Base-by-base conservation (phyloP, 1,140 invertebrate genomes). In the Pseudomyrmex cubaensis region DNA sequence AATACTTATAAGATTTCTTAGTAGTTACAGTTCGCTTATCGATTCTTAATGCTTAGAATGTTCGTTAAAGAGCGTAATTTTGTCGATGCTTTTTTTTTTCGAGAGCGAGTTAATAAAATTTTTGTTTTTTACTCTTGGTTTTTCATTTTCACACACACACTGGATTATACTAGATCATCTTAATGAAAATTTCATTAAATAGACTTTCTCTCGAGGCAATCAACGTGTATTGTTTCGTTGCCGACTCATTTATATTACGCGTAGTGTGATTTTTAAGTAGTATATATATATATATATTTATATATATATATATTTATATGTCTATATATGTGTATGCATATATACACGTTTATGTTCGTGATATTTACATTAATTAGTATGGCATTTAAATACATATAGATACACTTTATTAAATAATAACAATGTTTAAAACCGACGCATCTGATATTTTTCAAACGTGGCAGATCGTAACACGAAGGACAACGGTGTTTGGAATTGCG, bases 361-460 rank as follows among this genome's bases (percentile, higher is more conserved):
- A 59, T 92, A 92, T 92, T 91, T 92, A 92, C 90, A 92, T 61
- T 88, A 85, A 90, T 90, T 85, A 91, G 76, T 89, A 88, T 89
- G 85, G 87, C 87, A 90, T 92, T 90, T 91, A 91, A 91, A 91
- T 91, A 92, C 88, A 92, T 87, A 86, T 91, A 91, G 85, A 56
- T 91, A 92, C 89, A 92, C 67, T 83, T 90, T 91, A 90, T 89
- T 84, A 84, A 83, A 87, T 75, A 87, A 88, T 82, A 90, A 83
- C 85, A 78, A 83, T 83, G 56, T 75, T 82, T 64, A 88, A 67
- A 64, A 89, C 56, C 44, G 59, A 50, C 35, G 80, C 76, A 82
- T 67, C 61, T 64, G 64, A 85, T 72, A 61, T 83, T 84, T 70
- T 83, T 35, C 61, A 87, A 80, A 80, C 54, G 22, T 80, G 54